phyloP scores from a whole-genome alignment of 2,888 invertebrate species.

The Drosophila putrida region DNA sequence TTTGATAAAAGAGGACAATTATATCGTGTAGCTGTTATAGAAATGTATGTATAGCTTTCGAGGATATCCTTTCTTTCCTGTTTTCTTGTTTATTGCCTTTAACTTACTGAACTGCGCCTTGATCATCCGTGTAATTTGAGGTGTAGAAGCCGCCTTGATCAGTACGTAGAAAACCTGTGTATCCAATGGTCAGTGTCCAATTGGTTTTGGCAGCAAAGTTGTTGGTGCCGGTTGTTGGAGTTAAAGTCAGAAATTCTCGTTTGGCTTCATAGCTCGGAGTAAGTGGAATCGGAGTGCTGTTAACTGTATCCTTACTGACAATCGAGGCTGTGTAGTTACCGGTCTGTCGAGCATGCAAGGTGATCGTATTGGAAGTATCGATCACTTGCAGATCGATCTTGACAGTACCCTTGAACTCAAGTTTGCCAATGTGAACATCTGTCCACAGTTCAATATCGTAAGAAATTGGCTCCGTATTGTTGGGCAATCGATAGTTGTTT shows the following conservation, averaged over 20 bases:
- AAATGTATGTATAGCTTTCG: too few species aligned
- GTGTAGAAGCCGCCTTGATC: conserved; percentile 89
- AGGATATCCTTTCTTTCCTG: too few species aligned
- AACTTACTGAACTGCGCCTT: conserved; percentile 67
- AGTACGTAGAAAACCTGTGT: conserved; percentile 87
- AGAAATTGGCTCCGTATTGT: conserved; percentile 86
- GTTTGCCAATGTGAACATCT: conserved; percentile 66
- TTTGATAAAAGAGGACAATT: too few species aligned
- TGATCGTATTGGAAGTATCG: conserved; percentile 59
- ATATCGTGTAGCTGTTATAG: too few species aligned
- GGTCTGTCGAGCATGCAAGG: conserved; percentile 71
- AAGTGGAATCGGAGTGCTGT: conserved; percentile 18
- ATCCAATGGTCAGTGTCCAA: conserved; percentile 87
- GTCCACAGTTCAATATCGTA: conserved; percentile 85
- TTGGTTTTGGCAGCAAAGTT: conserved; percentile 74
- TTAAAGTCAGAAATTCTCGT: conserved; percentile 76
- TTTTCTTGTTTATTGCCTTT: conserved; percentile 31
- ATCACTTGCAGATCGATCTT: conserved; percentile 66
- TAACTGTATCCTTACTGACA: conserved; percentile 30
- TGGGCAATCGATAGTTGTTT: conserved; percentile 86
- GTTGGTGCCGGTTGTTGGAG: conserved; percentile 8
- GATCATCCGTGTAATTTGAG: conserved; percentile 86
- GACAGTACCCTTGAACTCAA: conserved; percentile 69
- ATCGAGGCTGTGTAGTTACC: conserved; percentile 55
- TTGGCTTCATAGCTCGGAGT: conserved; percentile 20